Evolutionary conservation across 2,113 vertebrate species (phyloP), one percentile per base, ranked within the genome.

Genomic region (Solea solea): DNA sequence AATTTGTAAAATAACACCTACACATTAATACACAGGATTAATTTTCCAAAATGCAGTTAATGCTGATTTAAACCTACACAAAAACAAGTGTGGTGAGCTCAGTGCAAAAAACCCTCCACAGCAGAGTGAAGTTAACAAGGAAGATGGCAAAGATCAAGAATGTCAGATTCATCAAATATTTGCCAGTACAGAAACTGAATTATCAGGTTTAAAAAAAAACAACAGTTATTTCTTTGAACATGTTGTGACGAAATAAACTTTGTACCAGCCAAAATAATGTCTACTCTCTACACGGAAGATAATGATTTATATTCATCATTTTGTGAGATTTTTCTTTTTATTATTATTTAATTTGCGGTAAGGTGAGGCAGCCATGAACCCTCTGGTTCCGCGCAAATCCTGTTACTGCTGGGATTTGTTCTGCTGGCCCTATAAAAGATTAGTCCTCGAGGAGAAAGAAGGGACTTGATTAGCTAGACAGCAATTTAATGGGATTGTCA

Each of bases 401-500:
- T 92, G 90, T 94, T 93, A 93, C 87, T 28, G 81, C 76, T 55
- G 81, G 90, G 91, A 93, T 92, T 93, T 89, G 90, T 91, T 89
- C 90, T 88, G 86, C 80, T 75, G 81, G 81, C 76, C 87, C 89
- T 80, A 92, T 93, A 93, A 93, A 93, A 93, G 93, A 93, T 94
- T 92, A 93, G 90, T 88, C 90, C 90, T 90, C 72, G 45, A 86
- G 91, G 90, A 92, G 89, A 91, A 91, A 91, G 92, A 94, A 92
- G 92, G 85, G 90, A 93, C 92, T 93, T 94, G 93, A 94, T 94
- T 93, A 94, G 93, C 89, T 86, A 92, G 92, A 94, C 93, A 93
- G 93, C 92, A 93, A 88, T 94, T 93, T 94, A 94, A 94, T 94
- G 92, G 92, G 93, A 94, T 94, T 94, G 92, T 93, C 91, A 91